A percentile compares a stretch with the other conserved stretches of the same genome.
Evolutionary conservation across 2,113 vertebrate genomes (phyloP).

Genomic region (Asarcornis scutulata): DNA sequence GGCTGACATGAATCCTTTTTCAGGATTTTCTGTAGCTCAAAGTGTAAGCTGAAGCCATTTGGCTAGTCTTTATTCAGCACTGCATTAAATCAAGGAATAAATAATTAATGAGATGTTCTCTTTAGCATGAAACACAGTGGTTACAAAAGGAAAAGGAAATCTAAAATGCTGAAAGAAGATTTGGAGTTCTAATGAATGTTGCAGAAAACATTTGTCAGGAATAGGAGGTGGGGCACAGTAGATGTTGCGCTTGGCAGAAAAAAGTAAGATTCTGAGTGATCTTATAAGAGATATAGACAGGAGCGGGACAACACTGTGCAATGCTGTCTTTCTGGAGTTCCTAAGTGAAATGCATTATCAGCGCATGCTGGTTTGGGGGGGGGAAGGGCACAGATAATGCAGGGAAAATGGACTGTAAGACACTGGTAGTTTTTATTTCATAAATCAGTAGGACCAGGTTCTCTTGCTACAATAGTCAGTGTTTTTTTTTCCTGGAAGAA

Average conservation of each 20-base stretch:
- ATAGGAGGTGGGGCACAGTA: neutral
- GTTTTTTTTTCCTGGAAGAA: neutral
- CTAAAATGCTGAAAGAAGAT: neutral
- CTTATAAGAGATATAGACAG: neutral
- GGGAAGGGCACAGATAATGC: neutral
- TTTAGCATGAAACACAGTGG: slow-evolving; percentile 11
- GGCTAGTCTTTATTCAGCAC: neutral
- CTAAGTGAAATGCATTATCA: neutral
- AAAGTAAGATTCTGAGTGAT: neutral
- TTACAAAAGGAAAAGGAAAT: slow-evolving; percentile 21
- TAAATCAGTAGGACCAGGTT: neutral
- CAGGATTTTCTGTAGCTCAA: neutral
- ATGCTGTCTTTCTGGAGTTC: neutral
- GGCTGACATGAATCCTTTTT: neutral
- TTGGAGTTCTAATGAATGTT: neutral
- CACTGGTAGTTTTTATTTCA: neutral
- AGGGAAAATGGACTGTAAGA: neutral
- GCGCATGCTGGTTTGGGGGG: neutral
- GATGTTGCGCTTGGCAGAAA: neutral
- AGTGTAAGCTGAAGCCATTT: neutral
- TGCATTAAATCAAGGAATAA: slow-evolving; percentile 13
- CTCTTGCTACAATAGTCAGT: neutral
- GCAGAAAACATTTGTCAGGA: neutral
- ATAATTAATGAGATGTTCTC: slow-evolving; percentile 46
- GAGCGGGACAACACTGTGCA: neutral